Evolutionary conservation across 2,797 vertebrate species (phyloP).

Genomic region (Apodemus agrarius): DNA sequence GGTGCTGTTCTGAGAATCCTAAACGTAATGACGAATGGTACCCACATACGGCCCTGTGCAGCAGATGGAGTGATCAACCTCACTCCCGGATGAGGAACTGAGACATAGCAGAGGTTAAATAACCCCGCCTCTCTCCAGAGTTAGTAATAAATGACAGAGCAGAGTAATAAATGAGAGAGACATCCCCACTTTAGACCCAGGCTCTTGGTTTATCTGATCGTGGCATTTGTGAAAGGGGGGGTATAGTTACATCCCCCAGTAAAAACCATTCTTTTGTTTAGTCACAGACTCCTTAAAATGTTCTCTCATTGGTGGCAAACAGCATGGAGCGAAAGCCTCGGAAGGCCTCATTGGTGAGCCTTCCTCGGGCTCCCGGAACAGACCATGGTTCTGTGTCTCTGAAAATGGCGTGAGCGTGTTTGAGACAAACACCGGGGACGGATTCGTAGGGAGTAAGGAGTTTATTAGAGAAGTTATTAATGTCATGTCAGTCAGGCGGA

Average conservation of each 20-base stretch:
- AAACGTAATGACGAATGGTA: neutral
- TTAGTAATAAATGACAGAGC: neutral
- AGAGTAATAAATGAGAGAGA: too few species aligned
- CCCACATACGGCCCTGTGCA: neutral
- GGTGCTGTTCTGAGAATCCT: neutral
- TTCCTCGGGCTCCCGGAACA: neutral
- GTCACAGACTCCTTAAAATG: conserved; percentile 2
- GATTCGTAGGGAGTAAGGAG: neutral
- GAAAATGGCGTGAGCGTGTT: neutral
- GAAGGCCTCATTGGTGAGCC: conserved; percentile 39
- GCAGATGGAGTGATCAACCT: neutral
- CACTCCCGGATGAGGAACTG: neutral
- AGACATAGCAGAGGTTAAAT: neutral
- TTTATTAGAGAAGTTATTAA: neutral
- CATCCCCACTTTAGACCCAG: neutral
- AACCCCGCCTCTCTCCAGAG: neutral
- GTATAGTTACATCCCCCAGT: neutral
- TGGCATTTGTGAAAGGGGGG: neutral
- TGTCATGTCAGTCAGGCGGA: neutral
- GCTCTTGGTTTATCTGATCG: neutral
- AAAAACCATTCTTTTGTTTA: conserved; percentile 30
- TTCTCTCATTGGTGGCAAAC: conserved; percentile 58
- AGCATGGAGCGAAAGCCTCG: conserved; percentile 31
- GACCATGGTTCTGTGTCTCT: neutral
- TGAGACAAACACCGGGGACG: neutral